A percentile compares a stretch with the other conserved stretches of the same genome.
Conservation (phyloP, 2,888 invertebrate species). For the Cheilosia vulpina region DNA sequence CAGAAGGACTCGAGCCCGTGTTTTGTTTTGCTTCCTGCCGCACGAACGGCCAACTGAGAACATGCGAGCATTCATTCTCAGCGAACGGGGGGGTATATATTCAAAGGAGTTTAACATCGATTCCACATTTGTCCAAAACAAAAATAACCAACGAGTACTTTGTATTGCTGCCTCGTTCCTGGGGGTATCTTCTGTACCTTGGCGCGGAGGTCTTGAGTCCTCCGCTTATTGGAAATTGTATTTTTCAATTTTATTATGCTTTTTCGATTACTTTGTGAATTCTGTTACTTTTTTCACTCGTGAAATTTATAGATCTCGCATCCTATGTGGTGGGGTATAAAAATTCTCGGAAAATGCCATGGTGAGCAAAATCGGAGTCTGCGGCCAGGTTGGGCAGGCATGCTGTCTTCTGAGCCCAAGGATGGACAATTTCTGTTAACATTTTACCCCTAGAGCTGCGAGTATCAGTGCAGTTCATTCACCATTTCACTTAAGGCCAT, state of each 20-base stretch:
- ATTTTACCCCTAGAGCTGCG: neutral
- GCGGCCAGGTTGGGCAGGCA: neutral
- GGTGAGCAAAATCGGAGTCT: neutral
- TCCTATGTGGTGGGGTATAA: neutral
- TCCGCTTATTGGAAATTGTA: constrained; percentile 55
- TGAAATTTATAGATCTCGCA: neutral
- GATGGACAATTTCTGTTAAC: constrained; percentile 7
- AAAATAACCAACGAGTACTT: neutral
- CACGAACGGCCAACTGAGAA: constrained; percentile 8
- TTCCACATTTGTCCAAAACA: constrained; percentile 3
- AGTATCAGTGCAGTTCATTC: constrained; percentile 17
- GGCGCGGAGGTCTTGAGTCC: constrained; percentile 19
- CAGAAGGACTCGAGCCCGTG: neutral
- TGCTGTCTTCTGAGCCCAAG: neutral
- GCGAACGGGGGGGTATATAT: neutral
- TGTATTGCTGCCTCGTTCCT: constrained; percentile 26
- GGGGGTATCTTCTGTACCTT: constrained; percentile 9
- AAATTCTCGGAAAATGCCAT: neutral
- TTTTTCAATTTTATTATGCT: constrained; percentile 33
- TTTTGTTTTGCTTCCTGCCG: constrained; percentile 29
- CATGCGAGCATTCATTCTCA: neutral
- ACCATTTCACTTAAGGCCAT: constrained; percentile 11
- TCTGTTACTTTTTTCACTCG: neutral
- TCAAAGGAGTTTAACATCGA: constrained; percentile 31
- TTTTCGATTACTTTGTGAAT: constrained; percentile 20